These are phyloP conservation scores for Heliconius hortense DNA, from an alignment of 2,888 invertebrate genomes.

Conservation along the genomic window DNA sequence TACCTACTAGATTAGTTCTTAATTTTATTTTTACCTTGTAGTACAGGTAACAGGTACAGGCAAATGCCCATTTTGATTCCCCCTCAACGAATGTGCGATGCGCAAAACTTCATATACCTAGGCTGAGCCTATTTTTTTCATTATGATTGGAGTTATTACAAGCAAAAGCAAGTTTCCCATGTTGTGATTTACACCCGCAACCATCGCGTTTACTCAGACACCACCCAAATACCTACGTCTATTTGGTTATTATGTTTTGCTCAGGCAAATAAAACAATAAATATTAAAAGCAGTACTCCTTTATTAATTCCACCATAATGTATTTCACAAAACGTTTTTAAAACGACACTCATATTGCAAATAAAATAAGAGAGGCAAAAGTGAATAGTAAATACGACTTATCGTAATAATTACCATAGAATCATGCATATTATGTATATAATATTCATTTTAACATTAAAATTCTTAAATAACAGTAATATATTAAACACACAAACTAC, in stretches of 20 bases:
- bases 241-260: background rate
- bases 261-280: conserved; percentile 33
- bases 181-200: background rate
- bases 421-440: conserved; percentile 48
- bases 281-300: conserved; percentile 51
- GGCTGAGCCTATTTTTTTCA: background rate
- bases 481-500: conserved; percentile 67
- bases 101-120: too few relatives aligned
- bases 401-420: conserved; percentile 49
- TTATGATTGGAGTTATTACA: background rate
- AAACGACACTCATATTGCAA: conserved; percentile 81
- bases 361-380: conserved; percentile 73
- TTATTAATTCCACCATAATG: conserved; percentile 72
- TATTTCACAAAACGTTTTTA: conserved; percentile 79
- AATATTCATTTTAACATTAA: conserved; percentile 46
- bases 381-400: conserved; percentile 69
- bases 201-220: background rate
- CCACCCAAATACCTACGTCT: background rate
- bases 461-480: conserved; percentile 61
- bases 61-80: too few relatives aligned
- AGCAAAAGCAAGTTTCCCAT: background rate
- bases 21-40: too few relatives aligned
- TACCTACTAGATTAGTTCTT: too few relatives aligned
- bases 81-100: too few relatives aligned
- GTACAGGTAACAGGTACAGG: too few relatives aligned